phyloP scores from a whole-genome alignment of 2,888 invertebrate genomes.

The Syritta pipiens region DNA sequence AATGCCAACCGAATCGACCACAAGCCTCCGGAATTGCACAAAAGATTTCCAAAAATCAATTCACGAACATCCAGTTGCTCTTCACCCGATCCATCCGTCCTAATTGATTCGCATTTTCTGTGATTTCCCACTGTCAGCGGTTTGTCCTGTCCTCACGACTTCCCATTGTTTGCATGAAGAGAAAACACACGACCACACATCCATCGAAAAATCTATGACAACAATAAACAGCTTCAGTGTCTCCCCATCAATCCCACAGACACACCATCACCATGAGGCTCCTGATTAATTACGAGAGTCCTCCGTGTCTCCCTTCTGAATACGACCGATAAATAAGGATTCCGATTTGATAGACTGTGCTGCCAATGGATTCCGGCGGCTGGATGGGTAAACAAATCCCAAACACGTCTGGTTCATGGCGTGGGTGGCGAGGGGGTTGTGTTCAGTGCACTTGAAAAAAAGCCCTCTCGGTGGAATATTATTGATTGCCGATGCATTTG shows the following conservation, averaged over 20 bases:
- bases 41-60: too few relatives aligned
- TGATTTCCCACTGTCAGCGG: slow-evolving; percentile 5
- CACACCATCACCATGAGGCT: too few relatives aligned
- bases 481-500: slow-evolving; percentile 5
- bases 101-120: slow-evolving; percentile 10
- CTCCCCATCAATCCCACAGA: slow-evolving; percentile 36
- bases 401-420: neutral
- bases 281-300: slow-evolving; percentile 13
- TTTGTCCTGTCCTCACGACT: too few relatives aligned
- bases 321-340: slow-evolving; percentile 13
- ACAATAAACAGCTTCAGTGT: slow-evolving; percentile 18
- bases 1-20: too few relatives aligned
- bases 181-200: neutral
- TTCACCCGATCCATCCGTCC: neutral
- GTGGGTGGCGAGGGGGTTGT: too few relatives aligned
- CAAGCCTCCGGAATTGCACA: neutral
- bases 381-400: neutral
- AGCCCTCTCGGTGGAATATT: neutral
- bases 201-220: neutral
- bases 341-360: too few relatives aligned
- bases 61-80: too few relatives aligned
- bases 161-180: too few relatives aligned
- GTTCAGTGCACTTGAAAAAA: slow-evolving; percentile 24
- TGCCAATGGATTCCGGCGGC: too few relatives aligned
- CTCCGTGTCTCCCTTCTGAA: neutral